Percentiles rank a stretch among this genome's conserved stretches.
Evolutionary conservation across 30 jellyfish, hydroid and myxozoan genomes (phyloP).

Genomic region (Cassiopea andromeda): DNA sequence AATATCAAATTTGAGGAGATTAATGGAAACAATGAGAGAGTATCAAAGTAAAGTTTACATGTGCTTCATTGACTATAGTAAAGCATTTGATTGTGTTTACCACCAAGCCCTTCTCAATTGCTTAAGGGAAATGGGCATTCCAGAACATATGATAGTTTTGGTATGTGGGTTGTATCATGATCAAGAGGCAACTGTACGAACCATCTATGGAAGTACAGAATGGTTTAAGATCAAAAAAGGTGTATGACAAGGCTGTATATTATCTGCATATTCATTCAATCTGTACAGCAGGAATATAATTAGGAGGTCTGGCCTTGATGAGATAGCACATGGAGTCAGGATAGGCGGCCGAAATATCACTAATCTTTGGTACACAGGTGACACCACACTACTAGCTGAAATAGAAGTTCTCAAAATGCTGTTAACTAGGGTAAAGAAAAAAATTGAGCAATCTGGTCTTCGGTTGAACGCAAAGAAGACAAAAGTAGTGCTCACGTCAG

Average conservation of each 20-base stretch:
- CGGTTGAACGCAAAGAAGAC: constrained; percentile 11
- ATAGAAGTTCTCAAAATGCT: not conserved
- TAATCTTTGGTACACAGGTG: constrained; percentile 4
- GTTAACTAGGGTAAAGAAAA: not conserved
- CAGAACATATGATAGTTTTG: constrained; percentile 39
- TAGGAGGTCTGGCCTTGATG: too few species aligned
- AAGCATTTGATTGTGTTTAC: constrained; percentile 32
- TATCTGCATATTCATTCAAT: not conserved
- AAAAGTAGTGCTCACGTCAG: constrained; percentile 4
- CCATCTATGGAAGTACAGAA: not conserved
- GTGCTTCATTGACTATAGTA: constrained; percentile 12
- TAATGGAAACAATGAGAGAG: constrained; percentile 36
- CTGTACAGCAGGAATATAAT: too few species aligned
- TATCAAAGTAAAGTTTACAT: constrained; percentile 18
- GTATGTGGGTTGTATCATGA: not conserved
- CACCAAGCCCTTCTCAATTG: constrained; percentile 29
- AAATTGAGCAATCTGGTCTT: not conserved
- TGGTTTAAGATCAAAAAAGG: constrained; percentile 32
- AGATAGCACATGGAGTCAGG: too few species aligned
- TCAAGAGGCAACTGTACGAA: constrained; percentile 13
- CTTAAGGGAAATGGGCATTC: constrained; percentile 48
- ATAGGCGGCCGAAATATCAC: not conserved
- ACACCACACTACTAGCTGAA: constrained; percentile 20
- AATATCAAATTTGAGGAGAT: not conserved
- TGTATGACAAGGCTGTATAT: constrained; percentile 14